These are phyloP conservation scores for Lithobates sylvaticus DNA, from an alignment of 2,797 vertebrate species.

Conservation along the genomic window DNA sequence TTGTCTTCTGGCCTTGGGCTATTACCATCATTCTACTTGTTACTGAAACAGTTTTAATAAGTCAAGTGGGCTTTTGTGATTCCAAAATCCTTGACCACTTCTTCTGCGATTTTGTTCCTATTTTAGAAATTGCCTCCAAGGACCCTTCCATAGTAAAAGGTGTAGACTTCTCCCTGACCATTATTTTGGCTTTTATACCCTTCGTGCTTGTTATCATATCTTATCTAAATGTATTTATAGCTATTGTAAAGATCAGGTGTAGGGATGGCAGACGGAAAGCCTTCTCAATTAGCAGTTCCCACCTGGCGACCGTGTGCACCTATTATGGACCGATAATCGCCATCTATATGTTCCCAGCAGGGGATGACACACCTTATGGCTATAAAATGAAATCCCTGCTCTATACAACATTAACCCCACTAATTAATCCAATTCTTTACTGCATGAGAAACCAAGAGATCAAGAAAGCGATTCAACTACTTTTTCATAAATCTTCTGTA, in stretches of 20 bases:
- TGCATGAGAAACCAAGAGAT: constrained; percentile 38
- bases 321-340: constrained; percentile 22
- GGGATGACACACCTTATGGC: constrained; percentile 15
- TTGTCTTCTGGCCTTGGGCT: constrained; percentile 63
- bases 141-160: constrained; percentile 35
- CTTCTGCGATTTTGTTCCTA: constrained; percentile 63
- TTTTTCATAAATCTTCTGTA: not conserved
- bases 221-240: constrained; percentile 29
- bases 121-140: constrained; percentile 65
- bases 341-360: constrained; percentile 27
- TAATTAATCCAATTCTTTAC: constrained; percentile 34
- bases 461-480: not conserved
- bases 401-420: constrained; percentile 19
- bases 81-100: constrained; percentile 67
- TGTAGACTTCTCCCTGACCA: constrained; percentile 11
- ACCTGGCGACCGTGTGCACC: not conserved
- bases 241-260: constrained; percentile 13
- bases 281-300: constrained; percentile 9
- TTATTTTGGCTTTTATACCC: constrained; percentile 2
- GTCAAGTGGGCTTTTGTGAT: constrained; percentile 64
- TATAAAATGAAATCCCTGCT: constrained; percentile 37
- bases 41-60: constrained; percentile 62
- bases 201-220: constrained; percentile 30
- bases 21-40: constrained; percentile 62
- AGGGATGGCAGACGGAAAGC: not conserved